Evolutionary conservation across 2,113 vertebrate species (phyloP).

Genomic region (Channa argus): DNA sequence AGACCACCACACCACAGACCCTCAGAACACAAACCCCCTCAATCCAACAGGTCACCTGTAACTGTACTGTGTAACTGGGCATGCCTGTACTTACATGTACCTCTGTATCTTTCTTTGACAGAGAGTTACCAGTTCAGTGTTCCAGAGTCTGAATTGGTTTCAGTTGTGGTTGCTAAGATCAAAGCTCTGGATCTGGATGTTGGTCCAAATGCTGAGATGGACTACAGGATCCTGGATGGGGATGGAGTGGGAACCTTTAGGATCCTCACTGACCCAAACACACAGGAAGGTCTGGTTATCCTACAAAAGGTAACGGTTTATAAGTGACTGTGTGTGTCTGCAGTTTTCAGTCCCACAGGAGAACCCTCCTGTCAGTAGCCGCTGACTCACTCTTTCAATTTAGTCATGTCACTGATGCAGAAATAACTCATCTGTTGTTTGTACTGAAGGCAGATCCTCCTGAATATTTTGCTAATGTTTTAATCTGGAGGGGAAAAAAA

Average conservation of each 20-base stretch:
- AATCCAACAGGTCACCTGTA: too few relatives aligned
- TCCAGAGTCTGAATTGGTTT: conserved; percentile 40
- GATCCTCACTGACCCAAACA: conserved; percentile 88
- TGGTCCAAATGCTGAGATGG: conserved; percentile 91
- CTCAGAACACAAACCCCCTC: background rate
- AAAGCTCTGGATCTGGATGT: conserved; percentile 90
- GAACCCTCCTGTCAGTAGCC: background rate
- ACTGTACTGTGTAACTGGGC: too few relatives aligned
- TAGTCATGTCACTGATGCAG: background rate
- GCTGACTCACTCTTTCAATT: conserved; percentile 22
- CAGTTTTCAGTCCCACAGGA: conserved; percentile 23
- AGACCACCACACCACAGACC: background rate
- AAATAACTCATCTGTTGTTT: background rate
- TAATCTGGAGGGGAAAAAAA: too few relatives aligned
- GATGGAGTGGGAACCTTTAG: conserved; percentile 88
- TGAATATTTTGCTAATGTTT: background rate
- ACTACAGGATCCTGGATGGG: conserved; percentile 91
- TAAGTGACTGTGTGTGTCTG: background rate
- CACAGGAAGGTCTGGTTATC: conserved; percentile 89
- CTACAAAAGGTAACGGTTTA: conserved; percentile 65
- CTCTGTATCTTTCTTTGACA: background rate
- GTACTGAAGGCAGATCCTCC: background rate
- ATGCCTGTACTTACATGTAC: background rate
- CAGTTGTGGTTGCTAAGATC: conserved; percentile 89
- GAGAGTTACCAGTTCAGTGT: conserved; percentile 54